Base-by-base conservation (phyloP, 2,888 invertebrate genomes). In the Anthophora plumipes region DNA sequence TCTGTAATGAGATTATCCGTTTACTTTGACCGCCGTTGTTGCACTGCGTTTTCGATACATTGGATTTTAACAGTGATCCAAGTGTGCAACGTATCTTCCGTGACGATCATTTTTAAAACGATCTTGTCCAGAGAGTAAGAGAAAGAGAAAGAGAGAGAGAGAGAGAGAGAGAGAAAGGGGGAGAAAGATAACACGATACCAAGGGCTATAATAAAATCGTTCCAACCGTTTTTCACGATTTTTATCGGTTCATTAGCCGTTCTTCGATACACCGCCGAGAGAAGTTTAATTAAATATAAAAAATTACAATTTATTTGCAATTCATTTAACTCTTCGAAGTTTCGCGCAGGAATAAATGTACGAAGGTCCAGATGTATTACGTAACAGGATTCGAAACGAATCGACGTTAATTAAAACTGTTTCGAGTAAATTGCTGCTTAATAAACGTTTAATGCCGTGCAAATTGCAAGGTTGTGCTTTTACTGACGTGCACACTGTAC, bases 131-230 rank as follows among this genome's bases (percentile, higher is more conserved):
- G 72, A 46, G 37, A 59, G 77, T 71, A 72, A 81, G 43, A 54
- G 25, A 68, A 67, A 80, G 77, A 77, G 81, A 77, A 77, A 71
- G 37, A 43, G 55, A 59, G 69, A 66, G 76, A 84, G 69, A 75
- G 46, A 54, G 11, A 81, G 70, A 60, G 77, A 84, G 69, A 76
- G 46, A 55, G 81, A 77, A 77, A 71, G 37, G 43, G 55, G 59
- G 70, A 60, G 77, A 84, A 66, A 76, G 46, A 55, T 31, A 31
- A 31, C 31, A 4, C 31, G 31, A 4, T 31, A 31, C 31, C 7
- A 14, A 17, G 12, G 69, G 20, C 59, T 50, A 39, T 80, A 74
- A 80, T 84, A 85, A 85, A 82, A 69, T 61, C 59, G 75, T 79
- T 79, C 79, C 75, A n/a, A 75, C 31, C 25, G 68, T 77, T 39